These are phyloP conservation scores for Brachystomella parvula DNA, from an alignment of 1,140 invertebrate species.

Conservation along the genomic window DNA sequence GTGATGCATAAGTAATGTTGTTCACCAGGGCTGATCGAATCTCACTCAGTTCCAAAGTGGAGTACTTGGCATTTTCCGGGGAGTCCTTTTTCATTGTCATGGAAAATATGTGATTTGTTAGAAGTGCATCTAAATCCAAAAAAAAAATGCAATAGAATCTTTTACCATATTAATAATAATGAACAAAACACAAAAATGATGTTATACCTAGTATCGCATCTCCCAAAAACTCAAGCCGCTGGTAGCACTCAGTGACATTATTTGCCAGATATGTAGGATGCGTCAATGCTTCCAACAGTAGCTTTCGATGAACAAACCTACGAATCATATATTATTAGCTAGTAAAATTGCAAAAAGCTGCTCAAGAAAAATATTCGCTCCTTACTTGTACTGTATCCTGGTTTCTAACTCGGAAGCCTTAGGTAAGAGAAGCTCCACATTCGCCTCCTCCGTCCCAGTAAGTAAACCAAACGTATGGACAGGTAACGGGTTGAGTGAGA, in stretches of 20 bases:
- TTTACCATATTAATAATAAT: not conserved
- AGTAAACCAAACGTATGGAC: no score
- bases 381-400: no score
- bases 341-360: not conserved
- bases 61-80: constrained; percentile 1
- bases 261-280: constrained; percentile 51
- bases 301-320: constrained; percentile 36
- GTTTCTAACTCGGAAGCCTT: no score
- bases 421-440: no score
- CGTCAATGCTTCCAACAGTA: constrained; percentile 46
- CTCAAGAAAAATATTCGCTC: no score
- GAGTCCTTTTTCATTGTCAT: constrained; percentile 6
- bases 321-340: constrained; percentile 15
- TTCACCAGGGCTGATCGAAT: constrained; percentile 55
- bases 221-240: constrained; percentile 53
- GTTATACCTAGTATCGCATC: constrained; percentile 51
- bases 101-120: not conserved
- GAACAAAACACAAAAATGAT: constrained; percentile 40
- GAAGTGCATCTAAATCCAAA: constrained; percentile 1
- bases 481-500: not conserved
- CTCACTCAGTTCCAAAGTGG: constrained; percentile 45
- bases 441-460: no score
- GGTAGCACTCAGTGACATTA: constrained; percentile 52
- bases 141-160: not conserved
- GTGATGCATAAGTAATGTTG: constrained; percentile 53